Percentiles rank a stretch among this genome's conserved stretches.
Evolutionary conservation across 2,888 invertebrate species (phyloP).

Genomic region (Sphaerophoria rueppellii): DNA sequence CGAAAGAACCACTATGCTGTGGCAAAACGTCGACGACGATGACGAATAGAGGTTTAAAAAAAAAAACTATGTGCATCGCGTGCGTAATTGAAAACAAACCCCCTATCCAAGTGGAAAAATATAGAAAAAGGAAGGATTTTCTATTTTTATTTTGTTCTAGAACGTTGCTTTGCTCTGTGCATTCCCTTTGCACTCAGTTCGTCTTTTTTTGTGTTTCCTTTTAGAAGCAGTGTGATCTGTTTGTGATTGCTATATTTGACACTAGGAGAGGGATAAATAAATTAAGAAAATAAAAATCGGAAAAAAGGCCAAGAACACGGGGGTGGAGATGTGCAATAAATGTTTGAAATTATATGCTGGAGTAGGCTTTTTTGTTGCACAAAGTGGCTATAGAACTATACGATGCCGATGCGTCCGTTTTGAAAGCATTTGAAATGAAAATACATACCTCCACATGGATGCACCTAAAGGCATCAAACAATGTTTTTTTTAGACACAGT

Average conservation of each 20-base stretch:
- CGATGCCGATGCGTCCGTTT: neutral
- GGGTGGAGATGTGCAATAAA: conserved; percentile 47
- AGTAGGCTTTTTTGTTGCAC: conserved; percentile 1
- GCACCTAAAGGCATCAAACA: conserved; percentile 6
- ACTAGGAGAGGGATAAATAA: conserved; percentile 56
- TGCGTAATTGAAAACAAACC: conserved; percentile 72
- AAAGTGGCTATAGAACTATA: conserved; percentile 23
- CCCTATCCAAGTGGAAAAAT: conserved; percentile 51
- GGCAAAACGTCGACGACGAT: neutral
- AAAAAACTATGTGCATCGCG: conserved; percentile 56
- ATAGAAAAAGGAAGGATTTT: conserved; percentile 63
- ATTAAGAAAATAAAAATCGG: conserved; percentile 65
- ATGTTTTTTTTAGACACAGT: neutral
- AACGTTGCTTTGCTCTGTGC: conserved; percentile 28
- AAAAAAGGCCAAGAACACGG: conserved; percentile 3
- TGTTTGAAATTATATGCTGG: conserved; percentile 1
- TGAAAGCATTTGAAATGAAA: conserved; percentile 38
- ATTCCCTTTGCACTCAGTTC: conserved; percentile 52
- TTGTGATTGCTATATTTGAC: conserved; percentile 59
- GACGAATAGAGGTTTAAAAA: neutral
- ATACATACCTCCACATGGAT: neutral
- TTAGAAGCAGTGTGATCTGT: conserved; percentile 71
- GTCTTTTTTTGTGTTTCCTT: conserved; percentile 47
- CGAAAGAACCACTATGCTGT: neutral
- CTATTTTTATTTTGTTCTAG: conserved; percentile 27